phyloP scores from a whole-genome alignment of 2,888 invertebrate species.

The Agrilus mali region DNA sequence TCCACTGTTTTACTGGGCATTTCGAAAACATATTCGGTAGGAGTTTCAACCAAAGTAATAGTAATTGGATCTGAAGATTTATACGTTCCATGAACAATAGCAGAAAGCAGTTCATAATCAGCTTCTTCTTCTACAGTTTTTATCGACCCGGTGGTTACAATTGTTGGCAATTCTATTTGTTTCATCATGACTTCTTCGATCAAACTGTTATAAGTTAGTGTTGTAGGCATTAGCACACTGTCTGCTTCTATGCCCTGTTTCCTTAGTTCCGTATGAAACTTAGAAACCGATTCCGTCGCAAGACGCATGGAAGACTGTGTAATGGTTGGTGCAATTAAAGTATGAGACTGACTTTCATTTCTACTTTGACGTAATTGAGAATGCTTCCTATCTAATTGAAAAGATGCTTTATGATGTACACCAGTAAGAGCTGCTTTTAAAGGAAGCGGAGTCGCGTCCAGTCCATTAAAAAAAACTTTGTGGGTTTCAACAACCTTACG shows the following conservation, averaged over 20 bases:
- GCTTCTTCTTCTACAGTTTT: slow-evolving; percentile 1
- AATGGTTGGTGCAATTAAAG: not conserved
- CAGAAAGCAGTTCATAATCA: not conserved
- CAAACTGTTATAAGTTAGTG: not conserved
- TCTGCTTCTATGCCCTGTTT: slow-evolving; percentile 8
- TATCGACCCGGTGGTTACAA: not conserved
- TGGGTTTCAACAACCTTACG: too few species aligned
- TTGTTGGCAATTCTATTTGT: not conserved
- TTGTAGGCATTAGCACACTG: not conserved
- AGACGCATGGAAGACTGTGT: not conserved
- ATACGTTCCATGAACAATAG: not conserved
- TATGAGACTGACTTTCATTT: not conserved
- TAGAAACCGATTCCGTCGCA: slow-evolving; percentile 4
- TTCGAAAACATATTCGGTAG: slow-evolving; percentile 50
- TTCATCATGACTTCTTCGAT: slow-evolving; percentile 9
- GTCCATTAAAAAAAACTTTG: slow-evolving; percentile 20
- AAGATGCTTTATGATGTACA: slow-evolving; percentile 5
- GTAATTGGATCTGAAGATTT: slow-evolving; percentile 44
- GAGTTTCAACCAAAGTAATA: slow-evolving; percentile 53
- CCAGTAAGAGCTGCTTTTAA: slow-evolving; percentile 21
- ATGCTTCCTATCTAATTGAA: not conserved
- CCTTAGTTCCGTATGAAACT: slow-evolving; percentile 11
- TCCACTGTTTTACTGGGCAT: slow-evolving; percentile 50
- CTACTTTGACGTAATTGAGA: not conserved
- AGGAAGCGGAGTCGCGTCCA: slow-evolving; percentile 35